Conservation (phyloP, 2,888 invertebrate genomes). For the Stomorhina lunata region DNA sequence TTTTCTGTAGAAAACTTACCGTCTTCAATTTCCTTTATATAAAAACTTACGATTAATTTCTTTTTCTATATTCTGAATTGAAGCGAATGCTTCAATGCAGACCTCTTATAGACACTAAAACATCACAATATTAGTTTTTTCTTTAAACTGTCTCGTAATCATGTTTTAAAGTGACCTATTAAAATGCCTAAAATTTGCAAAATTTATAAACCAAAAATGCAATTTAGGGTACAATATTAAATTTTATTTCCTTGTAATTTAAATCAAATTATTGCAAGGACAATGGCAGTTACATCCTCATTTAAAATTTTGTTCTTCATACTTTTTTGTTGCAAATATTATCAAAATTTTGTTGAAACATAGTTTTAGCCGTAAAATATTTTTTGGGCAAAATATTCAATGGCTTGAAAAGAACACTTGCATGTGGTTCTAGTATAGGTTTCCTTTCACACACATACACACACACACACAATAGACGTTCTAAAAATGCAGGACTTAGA, state of each 20-base stretch:
- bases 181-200: background rate
- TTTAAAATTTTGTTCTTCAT: too few relatives aligned
- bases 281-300: background rate
- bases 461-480: background rate
- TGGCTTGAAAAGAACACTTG: slow-evolving; percentile 3
- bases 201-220: background rate
- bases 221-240: background rate
- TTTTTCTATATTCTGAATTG: too few relatives aligned
- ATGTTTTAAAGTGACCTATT: background rate
- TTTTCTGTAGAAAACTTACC: too few relatives aligned
- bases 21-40: too few relatives aligned
- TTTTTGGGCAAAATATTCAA: slow-evolving; percentile 13
- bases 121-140: too few relatives aligned
- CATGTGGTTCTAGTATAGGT: background rate
- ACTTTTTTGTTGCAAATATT: background rate
- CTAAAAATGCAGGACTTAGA: background rate
- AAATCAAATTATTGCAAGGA: background rate
- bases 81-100: too few relatives aligned
- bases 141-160: background rate
- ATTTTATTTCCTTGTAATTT: background rate
- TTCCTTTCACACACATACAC: background rate
- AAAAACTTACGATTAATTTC: too few relatives aligned
- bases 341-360: background rate
- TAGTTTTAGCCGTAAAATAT: background rate
- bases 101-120: too few relatives aligned